These are phyloP conservation scores for Eristalis pertinax DNA, from an alignment of 2,888 invertebrate species.

Conservation along the genomic window DNA sequence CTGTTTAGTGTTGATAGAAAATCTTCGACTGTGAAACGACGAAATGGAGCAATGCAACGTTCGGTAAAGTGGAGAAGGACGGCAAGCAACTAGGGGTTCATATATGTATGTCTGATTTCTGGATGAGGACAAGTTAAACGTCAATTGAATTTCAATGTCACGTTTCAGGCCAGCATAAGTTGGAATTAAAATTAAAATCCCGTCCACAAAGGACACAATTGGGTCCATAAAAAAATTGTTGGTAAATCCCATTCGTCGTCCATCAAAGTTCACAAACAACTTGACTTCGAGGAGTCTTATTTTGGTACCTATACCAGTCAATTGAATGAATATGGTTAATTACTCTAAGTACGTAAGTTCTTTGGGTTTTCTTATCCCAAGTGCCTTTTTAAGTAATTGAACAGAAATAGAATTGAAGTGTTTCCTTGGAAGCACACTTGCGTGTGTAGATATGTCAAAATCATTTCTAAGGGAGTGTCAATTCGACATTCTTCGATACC, in stretches of 20 bases:
- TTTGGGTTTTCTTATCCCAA: background rate
- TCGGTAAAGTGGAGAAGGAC: too few species aligned
- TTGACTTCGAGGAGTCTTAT: background rate
- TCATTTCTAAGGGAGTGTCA: conserved; percentile 33
- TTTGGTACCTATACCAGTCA: background rate
- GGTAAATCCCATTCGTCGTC: background rate
- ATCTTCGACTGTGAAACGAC: too few species aligned
- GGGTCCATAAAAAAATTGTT: too few species aligned
- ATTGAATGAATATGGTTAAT: background rate
- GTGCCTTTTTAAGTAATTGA: background rate
- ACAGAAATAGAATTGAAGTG: background rate
- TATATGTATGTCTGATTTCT: too few species aligned
- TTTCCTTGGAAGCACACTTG: background rate
- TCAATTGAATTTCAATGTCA: too few species aligned
- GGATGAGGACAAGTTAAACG: too few species aligned
- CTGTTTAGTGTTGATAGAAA: too few species aligned
- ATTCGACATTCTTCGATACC: conserved; percentile 18
- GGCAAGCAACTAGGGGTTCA: too few species aligned
- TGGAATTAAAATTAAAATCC: too few species aligned
- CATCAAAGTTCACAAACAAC: background rate
- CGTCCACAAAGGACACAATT: too few species aligned
- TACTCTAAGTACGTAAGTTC: background rate
- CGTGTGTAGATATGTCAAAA: background rate
- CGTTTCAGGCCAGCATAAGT: too few species aligned
- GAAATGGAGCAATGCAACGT: too few species aligned